Evolutionary conservation across 2,888 invertebrate genomes (phyloP).

Genomic region (Cyaniris semiargus): DNA sequence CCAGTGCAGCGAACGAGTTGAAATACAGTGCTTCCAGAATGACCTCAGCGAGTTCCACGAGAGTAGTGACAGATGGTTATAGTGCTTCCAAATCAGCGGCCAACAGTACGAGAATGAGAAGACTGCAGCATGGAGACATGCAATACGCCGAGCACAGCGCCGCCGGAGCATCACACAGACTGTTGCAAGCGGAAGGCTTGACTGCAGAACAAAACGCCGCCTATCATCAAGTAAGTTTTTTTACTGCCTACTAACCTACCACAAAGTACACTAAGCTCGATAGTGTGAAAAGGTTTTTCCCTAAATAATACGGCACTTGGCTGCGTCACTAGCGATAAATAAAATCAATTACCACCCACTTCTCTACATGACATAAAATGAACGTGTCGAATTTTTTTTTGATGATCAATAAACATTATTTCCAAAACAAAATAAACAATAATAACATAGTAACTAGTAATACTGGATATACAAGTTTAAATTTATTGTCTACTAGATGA

Average conservation of each 20-base stretch:
- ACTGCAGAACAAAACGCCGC: constrained; percentile 92
- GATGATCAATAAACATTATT: neutral
- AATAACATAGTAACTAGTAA: neutral
- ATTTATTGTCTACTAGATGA: too few species aligned
- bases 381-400: neutral
- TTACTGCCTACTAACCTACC: neutral
- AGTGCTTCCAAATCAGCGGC: constrained; percentile 84
- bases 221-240: constrained; percentile 85
- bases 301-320: neutral
- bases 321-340: neutral
- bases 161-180: constrained; percentile 87
- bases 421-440: neutral
- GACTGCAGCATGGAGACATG: constrained; percentile 89
- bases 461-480: neutral
- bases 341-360: constrained; percentile 14
- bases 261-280: neutral
- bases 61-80: constrained; percentile 90
- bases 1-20: constrained; percentile 83
- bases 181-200: constrained; percentile 91
- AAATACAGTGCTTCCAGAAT: constrained; percentile 92
- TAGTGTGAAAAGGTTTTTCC: neutral
- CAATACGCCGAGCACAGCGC: constrained; percentile 90
- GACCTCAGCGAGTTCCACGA: constrained; percentile 86
- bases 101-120: constrained; percentile 71
- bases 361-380: neutral